Evolutionary conservation across 2,113 vertebrate genomes (phyloP), one percentile per base, ranked within the genome.

Genomic region (Narcine bancroftii): DNA sequence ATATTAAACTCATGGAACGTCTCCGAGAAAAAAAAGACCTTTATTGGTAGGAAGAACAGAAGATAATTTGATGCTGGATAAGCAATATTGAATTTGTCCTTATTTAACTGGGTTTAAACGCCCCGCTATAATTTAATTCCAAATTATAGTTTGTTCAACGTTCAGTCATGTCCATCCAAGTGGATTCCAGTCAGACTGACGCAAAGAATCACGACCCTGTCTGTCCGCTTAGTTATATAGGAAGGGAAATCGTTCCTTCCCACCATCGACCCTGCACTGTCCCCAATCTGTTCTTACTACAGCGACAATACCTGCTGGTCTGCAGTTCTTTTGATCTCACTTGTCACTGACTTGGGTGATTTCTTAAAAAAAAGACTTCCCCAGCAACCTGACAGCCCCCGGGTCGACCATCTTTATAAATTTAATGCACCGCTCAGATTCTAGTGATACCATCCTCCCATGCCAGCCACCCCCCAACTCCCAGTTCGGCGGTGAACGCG

Each of bases 31-130:
- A 71, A n/a, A 76, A 73, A 39, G 65, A 60, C 77, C 76, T 92
- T 92, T 79, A 63, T 92, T 73, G 85, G 4, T 45, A 92, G 89
- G 93, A 76, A 93, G 77, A 50, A 93, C 83, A 81, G 92, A 87
- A 66, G 81, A 71, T 39, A 73, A 66, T 65, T 36, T 76, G 45
- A 93, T 91, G 92, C 94, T 94, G 79, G 93, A 94, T 93, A 93
- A 93, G 21, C 92, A 36, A 60, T 87, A 47, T 50, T 33, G 76
- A 79, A 79, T 47, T 24, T 36, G 33, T 60, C 53, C 50, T 6
- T 5, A 24, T 50, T 81, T 81, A 11, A 50, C 45, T n/a, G 10
- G 45, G 45, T 29, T 11, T 50, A 50, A 81, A 81, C 45, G 45
- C 33, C n/a, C n/a, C 5, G 5, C 33, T 87, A n/a, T 56, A n/a